These are phyloP conservation scores for Euura lappo DNA, from an alignment of 1,140 invertebrate genomes.

Conservation along the genomic window DNA sequence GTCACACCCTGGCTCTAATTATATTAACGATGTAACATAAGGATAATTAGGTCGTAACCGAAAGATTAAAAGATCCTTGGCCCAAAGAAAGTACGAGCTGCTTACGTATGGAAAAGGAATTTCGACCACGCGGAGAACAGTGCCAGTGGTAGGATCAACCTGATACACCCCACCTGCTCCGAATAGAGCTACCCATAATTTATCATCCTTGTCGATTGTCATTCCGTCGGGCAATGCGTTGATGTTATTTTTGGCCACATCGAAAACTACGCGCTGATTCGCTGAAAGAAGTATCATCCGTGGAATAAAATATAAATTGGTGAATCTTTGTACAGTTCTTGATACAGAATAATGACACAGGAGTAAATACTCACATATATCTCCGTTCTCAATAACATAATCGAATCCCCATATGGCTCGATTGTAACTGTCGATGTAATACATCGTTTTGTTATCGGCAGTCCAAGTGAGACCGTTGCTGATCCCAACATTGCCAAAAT, in stretches of 20 bases:
- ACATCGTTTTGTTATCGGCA: slow-evolving; percentile 69
- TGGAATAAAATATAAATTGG: background rate
- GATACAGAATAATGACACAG: background rate
- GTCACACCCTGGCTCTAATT: too few relatives aligned
- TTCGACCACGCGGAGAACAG: background rate
- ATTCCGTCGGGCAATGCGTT: slow-evolving; percentile 54
- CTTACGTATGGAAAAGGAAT: background rate
- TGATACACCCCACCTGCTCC: slow-evolving; percentile 26
- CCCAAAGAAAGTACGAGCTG: background rate
- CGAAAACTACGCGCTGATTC: slow-evolving; percentile 35
- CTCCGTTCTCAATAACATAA: slow-evolving; percentile 71
- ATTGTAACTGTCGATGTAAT: slow-evolving; percentile 75
- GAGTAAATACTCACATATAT: slow-evolving; percentile 63
- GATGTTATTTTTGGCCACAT: slow-evolving; percentile 32
- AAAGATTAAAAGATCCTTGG: too few relatives aligned
- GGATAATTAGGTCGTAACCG: background rate
- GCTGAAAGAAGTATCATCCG: slow-evolving; percentile 18
- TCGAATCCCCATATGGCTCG: slow-evolving; percentile 73
- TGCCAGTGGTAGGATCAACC: background rate
- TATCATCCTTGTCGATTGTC: slow-evolving; percentile 51
- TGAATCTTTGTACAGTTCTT: background rate
- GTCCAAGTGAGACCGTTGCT: slow-evolving; percentile 84
- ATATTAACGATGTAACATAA: background rate
- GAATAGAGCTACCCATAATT: slow-evolving; percentile 53
- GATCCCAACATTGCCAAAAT: slow-evolving; percentile 60